These are phyloP conservation scores for Arge pagana DNA, from an alignment of 2,888 invertebrate genomes.

Conservation along the genomic window DNA sequence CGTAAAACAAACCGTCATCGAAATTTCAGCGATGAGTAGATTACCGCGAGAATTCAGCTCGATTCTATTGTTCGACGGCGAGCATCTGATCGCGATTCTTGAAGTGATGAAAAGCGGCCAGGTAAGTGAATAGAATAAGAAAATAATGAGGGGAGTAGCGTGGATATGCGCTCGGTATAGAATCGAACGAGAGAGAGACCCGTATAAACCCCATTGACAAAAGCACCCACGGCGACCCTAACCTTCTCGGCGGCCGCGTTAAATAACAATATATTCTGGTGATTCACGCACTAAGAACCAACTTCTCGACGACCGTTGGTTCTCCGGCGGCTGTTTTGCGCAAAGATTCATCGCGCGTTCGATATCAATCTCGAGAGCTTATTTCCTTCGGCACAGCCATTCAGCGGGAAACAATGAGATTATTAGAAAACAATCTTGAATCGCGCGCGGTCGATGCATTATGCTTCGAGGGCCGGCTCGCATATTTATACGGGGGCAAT, in stretches of 20 bases:
- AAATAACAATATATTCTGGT: constrained; percentile 42
- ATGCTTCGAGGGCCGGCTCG: constrained; percentile 38
- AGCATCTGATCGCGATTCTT: too few species aligned
- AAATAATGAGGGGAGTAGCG: too few species aligned
- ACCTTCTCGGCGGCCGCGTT: constrained; percentile 17
- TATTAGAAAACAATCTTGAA: constrained; percentile 46
- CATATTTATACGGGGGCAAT: constrained; percentile 35
- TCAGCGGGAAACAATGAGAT: constrained; percentile 41
- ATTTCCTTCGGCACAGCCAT: constrained; percentile 44
- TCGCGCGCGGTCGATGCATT: constrained; percentile 40
- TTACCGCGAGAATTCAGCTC: too few species aligned
- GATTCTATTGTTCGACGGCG: too few species aligned
- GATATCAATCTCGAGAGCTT: constrained; percentile 47
- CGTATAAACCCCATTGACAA: constrained; percentile 12
- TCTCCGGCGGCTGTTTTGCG: constrained; percentile 27
- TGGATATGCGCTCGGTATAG: too few species aligned
- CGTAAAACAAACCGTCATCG: too few species aligned
- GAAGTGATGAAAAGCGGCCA: too few species aligned
- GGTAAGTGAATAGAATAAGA: too few species aligned
- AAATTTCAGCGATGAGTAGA: too few species aligned
- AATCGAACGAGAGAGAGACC: too few species aligned
- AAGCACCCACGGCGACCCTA: background rate
- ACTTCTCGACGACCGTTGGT: constrained; percentile 40
- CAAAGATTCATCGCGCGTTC: constrained; percentile 35
- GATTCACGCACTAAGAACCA: constrained; percentile 42